Percentiles rank a stretch among this genome's conserved stretches.
Evolutionary conservation across 2,113 vertebrate genomes (phyloP).

Genomic region (Saccopteryx bilineata): DNA sequence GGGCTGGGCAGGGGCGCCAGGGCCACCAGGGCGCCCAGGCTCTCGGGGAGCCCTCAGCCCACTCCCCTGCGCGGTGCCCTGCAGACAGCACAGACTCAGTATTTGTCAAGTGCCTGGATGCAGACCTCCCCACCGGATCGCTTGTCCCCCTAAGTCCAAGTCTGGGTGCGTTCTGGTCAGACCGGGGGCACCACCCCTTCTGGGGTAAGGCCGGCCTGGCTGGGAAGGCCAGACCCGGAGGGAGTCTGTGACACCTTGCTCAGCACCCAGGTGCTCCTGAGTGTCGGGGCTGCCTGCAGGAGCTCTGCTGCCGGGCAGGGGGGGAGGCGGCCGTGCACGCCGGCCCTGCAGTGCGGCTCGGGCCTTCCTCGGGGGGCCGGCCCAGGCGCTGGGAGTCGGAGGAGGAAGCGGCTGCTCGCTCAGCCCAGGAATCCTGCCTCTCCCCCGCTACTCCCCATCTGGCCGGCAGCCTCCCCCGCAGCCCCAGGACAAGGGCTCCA

Average conservation of each 20-base stretch:
- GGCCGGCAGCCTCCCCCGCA: conserved; percentile 65
- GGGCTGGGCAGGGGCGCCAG: background rate
- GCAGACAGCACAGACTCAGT: background rate
- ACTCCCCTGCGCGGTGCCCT: background rate
- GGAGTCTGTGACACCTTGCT: background rate
- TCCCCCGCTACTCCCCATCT: conserved; percentile 69
- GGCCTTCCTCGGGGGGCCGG: background rate
- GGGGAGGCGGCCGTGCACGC: background rate
- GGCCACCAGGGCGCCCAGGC: rapidly evolving
- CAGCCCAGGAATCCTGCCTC: conserved; percentile 10
- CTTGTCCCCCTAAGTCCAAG: background rate
- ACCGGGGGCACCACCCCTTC: background rate
- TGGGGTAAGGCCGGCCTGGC: background rate
- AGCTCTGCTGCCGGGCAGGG: background rate
- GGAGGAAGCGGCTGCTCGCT: conserved; percentile 52
- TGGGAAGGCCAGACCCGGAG: no score
- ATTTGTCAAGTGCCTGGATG: background rate
- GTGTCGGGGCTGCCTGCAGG: background rate
- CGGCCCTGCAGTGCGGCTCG: background rate
- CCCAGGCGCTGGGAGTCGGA: background rate
- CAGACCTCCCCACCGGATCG: background rate
- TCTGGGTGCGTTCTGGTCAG: background rate
- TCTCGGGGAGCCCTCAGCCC: background rate
- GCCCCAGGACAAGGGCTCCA: conserved; percentile 79
- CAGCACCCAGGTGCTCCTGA: background rate